Percentiles rank a stretch among this genome's conserved stretches.
phyloP scores from a whole-genome alignment of 1,140 invertebrate genomes.

The Drosophila mojavensis region DNA sequence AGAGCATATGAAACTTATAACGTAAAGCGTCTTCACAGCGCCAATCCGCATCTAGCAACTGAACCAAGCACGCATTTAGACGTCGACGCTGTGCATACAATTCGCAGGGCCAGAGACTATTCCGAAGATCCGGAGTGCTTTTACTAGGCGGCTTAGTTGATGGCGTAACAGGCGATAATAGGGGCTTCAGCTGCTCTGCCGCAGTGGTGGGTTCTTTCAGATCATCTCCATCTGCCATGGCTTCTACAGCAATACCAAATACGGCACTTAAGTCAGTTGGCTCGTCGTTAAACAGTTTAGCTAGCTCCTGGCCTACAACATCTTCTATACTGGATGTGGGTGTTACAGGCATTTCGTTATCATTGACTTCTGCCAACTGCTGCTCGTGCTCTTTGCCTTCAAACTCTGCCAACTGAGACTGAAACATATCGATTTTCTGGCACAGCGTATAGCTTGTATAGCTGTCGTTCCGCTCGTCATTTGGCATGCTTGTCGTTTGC shows the following conservation, averaged over 20 bases:
- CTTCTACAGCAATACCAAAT: conserved; percentile 64
- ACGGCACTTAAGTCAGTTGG: conserved; percentile 72
- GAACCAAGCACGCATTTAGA: conserved; percentile 56
- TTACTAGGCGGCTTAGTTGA: conserved; percentile 1
- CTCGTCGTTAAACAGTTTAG: conserved; percentile 69
- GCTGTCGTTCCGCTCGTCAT: conserved; percentile 8
- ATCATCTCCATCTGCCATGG: conserved; percentile 41
- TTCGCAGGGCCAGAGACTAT: conserved; percentile 82
- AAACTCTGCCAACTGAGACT: conserved; percentile 38
- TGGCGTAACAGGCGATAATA: conserved; percentile 21
- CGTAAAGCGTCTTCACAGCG: conserved; percentile 65
- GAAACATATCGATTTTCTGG: conserved; percentile 79
- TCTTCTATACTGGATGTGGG: conserved; percentile 52
- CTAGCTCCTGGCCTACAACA: conserved; percentile 68
- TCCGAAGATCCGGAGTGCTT: conserved; percentile 50
- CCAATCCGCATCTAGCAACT: conserved; percentile 68
- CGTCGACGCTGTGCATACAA: conserved; percentile 67
- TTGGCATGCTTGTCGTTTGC: conserved; percentile 46
- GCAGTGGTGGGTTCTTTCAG: conserved; percentile 13
- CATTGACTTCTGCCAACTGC: conserved; percentile 8
- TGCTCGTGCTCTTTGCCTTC: conserved; percentile 14
- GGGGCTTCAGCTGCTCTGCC: neutral
- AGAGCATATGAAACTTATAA: conserved; percentile 62
- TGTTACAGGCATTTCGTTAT: conserved; percentile 2
- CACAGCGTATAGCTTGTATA: conserved; percentile 44